Evolutionary conservation across 2,113 vertebrate genomes (phyloP).

Genomic region (Trogon surrucura): DNA sequence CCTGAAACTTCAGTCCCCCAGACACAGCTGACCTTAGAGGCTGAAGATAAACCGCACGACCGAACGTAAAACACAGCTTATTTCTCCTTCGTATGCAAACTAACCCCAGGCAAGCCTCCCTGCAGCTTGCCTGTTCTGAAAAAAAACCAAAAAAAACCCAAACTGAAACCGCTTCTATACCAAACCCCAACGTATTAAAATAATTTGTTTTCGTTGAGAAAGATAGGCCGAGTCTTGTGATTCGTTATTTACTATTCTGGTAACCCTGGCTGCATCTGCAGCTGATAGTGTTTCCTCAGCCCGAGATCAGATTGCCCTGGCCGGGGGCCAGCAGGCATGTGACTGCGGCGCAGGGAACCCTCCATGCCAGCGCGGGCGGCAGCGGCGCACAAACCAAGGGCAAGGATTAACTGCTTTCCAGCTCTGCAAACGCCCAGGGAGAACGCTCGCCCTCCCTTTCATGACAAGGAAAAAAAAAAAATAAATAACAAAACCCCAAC

Average conservation of each 20-base stretch:
- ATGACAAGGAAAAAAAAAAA: neutral
- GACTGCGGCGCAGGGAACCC: slow-evolving; percentile 78
- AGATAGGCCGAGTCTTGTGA: slow-evolving; percentile 73
- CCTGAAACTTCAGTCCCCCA: neutral
- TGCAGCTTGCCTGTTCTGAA: neutral
- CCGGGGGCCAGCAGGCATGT: slow-evolving; percentile 78
- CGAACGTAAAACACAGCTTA: neutral
- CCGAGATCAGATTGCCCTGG: slow-evolving; percentile 76
- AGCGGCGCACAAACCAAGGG: slow-evolving; percentile 56
- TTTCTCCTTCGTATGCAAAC: slow-evolving; percentile 3
- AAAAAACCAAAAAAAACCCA: neutral
- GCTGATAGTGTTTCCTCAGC: slow-evolving; percentile 81
- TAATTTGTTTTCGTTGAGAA: slow-evolving; percentile 78
- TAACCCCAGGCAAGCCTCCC: neutral
- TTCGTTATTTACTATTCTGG: slow-evolving; percentile 91
- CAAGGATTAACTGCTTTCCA: slow-evolving; percentile 53
- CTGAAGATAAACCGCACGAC: neutral
- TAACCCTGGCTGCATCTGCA: slow-evolving; percentile 80
- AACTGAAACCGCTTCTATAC: neutral
- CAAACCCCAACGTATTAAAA: slow-evolving; percentile 72
- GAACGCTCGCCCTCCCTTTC: neutral
- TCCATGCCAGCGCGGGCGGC: slow-evolving; percentile 61
- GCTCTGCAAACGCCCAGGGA: neutral
- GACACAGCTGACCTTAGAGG: neutral
- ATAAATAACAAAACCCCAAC: accelerated